Conservation (phyloP, 2,797 vertebrate genomes). For the Benthosema pterotum region DNA sequence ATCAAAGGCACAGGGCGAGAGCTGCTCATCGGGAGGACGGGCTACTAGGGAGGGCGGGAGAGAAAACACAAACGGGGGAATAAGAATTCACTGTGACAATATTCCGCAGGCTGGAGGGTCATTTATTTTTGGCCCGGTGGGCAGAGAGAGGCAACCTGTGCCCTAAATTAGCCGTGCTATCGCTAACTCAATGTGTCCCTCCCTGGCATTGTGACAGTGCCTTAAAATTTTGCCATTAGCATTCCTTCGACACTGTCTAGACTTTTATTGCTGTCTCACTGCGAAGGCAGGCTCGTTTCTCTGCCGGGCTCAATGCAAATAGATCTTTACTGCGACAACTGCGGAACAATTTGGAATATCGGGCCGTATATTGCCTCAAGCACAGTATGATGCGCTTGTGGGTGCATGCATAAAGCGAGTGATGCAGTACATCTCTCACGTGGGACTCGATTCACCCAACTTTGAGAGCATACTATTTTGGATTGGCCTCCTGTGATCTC, state of each 20-base stretch:
- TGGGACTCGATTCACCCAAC: no score
- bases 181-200: constrained; percentile 44
- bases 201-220: constrained; percentile 10
- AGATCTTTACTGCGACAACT: neutral
- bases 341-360: neutral
- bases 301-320: neutral
- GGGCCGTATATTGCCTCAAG: neutral
- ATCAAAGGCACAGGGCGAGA: constrained; percentile 41
- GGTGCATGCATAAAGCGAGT: no score
- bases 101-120: constrained; percentile 18
- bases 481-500: no score
- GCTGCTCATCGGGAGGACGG: constrained; percentile 16
- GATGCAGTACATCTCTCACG: neutral
- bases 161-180: constrained; percentile 35
- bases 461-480: no score
- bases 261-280: constrained; percentile 10
- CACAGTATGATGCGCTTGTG: neutral
- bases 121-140: constrained; percentile 16
- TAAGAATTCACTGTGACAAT: constrained; percentile 14
- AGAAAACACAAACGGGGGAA: neutral
- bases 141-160: constrained; percentile 7
- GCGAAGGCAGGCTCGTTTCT: neutral
- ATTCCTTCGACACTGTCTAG: constrained; percentile 8
- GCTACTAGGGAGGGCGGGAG: neutral
- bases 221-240: constrained; percentile 28